Base-by-base conservation (phyloP, 1,140 invertebrate genomes). In the Lordiphosa clarofinis region DNA sequence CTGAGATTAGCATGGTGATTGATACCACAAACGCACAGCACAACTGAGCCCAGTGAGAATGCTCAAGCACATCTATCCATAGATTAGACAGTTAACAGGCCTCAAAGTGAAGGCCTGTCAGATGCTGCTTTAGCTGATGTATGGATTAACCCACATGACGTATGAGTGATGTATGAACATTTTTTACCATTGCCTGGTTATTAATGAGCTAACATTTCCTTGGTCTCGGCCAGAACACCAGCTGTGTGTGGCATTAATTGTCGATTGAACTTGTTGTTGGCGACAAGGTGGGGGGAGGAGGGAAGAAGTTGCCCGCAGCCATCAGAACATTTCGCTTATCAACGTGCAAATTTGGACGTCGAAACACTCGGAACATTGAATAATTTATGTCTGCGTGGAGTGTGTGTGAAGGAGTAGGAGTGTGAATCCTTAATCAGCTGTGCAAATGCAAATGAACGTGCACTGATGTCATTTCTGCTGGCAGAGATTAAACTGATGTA, bases 91-190 rank as follows among this genome's bases (percentile, higher is more conserved):
- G 61, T 56, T 56, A 48, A 47, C 46, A 40, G 24, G 35, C 31
- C 24, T 49, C 35, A 28, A 46, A 60, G 44, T 61, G 63, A 61
- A 37, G 35, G 31, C n/a, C 55, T 73, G 66, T 69, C 68, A 82
- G 58, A 37, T 15, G 56, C 46, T 36, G 10, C 53, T 46, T 40
- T 56, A 40, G 68, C 21, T 75, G 60, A 75, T 59, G 72, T 71
- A 76, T 73, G 78, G 78, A 68, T 82, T 84, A 82, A 64, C 63
- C 72, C 59, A 76, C 72, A 50, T 82, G 76, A 82, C 76, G 78
- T 76, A 82, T 82, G 76, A 82, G 78, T 82, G 78, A 82, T 82
- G 62, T 69, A 76, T 76, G 73, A 72, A 65, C 44, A 37, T 44
- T 39, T 59, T 28, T 38, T 38, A 35, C 10, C 24, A 44, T 44